These are phyloP conservation scores for Caenorhabditis drosophilae DNA, from an alignment of 2,888 invertebrate species.

Conservation along the genomic window DNA sequence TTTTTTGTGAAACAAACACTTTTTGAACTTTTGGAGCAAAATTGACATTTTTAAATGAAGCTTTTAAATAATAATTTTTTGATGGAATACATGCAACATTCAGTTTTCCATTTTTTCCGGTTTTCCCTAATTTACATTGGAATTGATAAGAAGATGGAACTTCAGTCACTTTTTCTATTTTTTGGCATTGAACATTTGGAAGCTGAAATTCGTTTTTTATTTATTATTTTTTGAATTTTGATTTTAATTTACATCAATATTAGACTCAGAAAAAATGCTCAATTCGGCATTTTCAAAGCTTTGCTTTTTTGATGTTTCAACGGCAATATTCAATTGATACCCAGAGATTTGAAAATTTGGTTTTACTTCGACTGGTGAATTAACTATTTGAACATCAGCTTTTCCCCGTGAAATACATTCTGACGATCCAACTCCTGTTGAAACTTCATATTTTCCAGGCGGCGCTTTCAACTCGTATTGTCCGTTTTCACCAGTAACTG, in stretches of 20 bases:
- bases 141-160: constrained; percentile 27
- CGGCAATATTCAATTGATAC: constrained; percentile 35
- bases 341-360: constrained; percentile 61
- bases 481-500: constrained; percentile 51
- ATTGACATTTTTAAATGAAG: constrained; percentile 25
- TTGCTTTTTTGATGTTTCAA: constrained; percentile 6
- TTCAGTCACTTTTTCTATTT: constrained; percentile 1
- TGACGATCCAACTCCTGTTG: constrained; percentile 48
- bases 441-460: constrained; percentile 61
- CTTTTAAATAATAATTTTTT: constrained; percentile 79
- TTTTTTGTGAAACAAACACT: constrained; percentile 4
- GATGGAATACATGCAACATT: constrained; percentile 81
- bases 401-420: constrained; percentile 60
- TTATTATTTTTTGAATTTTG: too few species aligned
- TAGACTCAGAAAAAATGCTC: constrained; percentile 21
- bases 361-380: constrained; percentile 53
- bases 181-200: constrained; percentile 21
- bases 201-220: constrained; percentile 22
- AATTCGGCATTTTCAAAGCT: constrained; percentile 27
- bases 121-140: constrained; percentile 50
- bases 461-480: constrained; percentile 58
- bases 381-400: constrained; percentile 50
- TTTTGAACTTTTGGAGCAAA: constrained; percentile 37
- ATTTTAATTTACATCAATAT: constrained; percentile 23
- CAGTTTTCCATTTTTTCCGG: constrained; percentile 77